These are phyloP conservation scores for Torymus texanus DNA, from an alignment of 2,888 invertebrate genomes.

Conservation along the genomic window DNA sequence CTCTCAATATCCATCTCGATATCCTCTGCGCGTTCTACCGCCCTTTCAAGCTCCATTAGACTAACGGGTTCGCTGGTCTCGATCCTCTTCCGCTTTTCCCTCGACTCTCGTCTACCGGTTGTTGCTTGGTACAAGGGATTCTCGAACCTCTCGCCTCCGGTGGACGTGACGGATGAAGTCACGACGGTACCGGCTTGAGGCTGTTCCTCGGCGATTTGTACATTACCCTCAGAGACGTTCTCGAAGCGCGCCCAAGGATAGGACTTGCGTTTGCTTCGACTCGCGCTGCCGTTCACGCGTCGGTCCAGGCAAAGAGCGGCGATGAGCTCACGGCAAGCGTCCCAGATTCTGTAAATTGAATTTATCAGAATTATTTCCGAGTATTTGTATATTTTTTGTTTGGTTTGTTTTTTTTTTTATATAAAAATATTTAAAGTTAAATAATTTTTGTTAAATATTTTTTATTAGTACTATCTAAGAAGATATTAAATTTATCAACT, in stretches of 20 bases:
- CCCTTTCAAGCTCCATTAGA: slow-evolving; percentile 62
- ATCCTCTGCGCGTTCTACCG: slow-evolving; percentile 60
- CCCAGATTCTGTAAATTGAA: slow-evolving; percentile 41
- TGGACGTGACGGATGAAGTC: too few species aligned
- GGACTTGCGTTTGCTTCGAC: slow-evolving; percentile 55
- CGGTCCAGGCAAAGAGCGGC: not conserved
- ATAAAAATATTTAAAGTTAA: too few species aligned
- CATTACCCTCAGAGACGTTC: slow-evolving; percentile 69
- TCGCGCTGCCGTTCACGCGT: slow-evolving; percentile 5
- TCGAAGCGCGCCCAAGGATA: slow-evolving; percentile 73
- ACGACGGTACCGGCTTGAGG: too few species aligned
- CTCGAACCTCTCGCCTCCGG: slow-evolving; percentile 66
- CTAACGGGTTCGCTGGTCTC: slow-evolving; percentile 61
- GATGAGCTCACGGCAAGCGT: slow-evolving; percentile 13
- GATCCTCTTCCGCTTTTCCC: slow-evolving; percentile 57
- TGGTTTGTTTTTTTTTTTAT: too few species aligned
- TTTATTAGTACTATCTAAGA: too few species aligned
- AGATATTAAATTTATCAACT: too few species aligned
- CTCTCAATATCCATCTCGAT: slow-evolving; percentile 51
- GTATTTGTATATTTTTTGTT: not conserved
- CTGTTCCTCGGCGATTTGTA: slow-evolving; percentile 62
- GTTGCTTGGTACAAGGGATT: slow-evolving; percentile 67
- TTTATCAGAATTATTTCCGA: not conserved
- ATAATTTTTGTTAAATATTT: too few species aligned
- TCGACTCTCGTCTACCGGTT: not conserved